Evolutionary conservation across 2,797 vertebrate species (phyloP).

Genomic region (Sebastes alutus): DNA sequence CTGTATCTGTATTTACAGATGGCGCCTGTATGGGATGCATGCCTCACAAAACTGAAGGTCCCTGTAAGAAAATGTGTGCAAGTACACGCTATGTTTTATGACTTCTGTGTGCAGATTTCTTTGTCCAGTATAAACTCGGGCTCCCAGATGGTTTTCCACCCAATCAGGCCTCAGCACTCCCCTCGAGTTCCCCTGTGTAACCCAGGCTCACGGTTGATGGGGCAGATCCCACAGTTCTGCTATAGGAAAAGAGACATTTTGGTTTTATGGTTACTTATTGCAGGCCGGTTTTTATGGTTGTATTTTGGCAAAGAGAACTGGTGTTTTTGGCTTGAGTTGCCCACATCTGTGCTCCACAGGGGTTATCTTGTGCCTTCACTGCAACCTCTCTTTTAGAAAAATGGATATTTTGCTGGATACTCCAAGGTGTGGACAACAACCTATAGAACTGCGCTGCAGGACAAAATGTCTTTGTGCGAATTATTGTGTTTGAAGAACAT

Average conservation of each 20-base stretch:
- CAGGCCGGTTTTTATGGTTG: conserved; percentile 68
- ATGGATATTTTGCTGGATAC: conserved; percentile 17
- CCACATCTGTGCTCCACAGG: conserved; percentile 70
- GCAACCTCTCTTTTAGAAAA: conserved; percentile 21
- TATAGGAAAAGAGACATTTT: conserved; percentile 72
- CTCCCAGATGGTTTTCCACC: conserved; percentile 64
- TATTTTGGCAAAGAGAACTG: conserved; percentile 64
- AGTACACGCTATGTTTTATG: conserved; percentile 25
- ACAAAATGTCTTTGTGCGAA: conserved; percentile 18
- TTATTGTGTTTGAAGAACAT: conserved; percentile 5
- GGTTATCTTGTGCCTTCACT: conserved; percentile 38
- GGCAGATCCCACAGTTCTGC: conserved; percentile 65
- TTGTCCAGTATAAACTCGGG: conserved; percentile 53
- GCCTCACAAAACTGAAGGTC: conserved; percentile 17
- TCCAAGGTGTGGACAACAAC: conserved; percentile 26
- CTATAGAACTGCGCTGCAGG: conserved; percentile 8
- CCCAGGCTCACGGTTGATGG: conserved; percentile 55
- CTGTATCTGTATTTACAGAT: conserved; percentile 39
- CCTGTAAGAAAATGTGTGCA: conserved; percentile 14
- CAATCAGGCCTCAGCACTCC: conserved; percentile 55
- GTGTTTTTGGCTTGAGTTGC: conserved; percentile 59
- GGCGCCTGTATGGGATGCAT: conserved; percentile 4
- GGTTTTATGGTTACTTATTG: conserved; percentile 79
- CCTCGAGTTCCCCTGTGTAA: conserved; percentile 46
- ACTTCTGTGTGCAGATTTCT: conserved; percentile 45